These are phyloP conservation scores for Sebastes cheni DNA, from an alignment of 2,797 vertebrate species.

Conservation along the genomic window DNA sequence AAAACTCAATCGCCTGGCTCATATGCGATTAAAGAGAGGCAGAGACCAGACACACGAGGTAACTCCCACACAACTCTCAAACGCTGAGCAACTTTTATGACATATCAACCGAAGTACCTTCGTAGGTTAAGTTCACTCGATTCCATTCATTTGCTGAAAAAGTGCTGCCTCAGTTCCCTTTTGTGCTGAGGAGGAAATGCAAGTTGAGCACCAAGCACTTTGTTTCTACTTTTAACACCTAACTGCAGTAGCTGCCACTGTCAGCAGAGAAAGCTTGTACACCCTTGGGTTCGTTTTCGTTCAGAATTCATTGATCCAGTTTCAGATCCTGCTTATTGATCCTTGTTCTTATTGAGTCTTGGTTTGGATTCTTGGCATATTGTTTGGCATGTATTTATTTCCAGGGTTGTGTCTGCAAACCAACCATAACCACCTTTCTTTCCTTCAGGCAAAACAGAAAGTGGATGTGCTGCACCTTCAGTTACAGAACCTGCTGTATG, in stretches of 20 bases:
- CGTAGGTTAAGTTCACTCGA: neutral
- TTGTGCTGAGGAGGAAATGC: constrained; percentile 38
- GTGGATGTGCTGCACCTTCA: constrained; percentile 96
- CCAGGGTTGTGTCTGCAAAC: neutral
- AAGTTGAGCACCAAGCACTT: constrained; percentile 8
- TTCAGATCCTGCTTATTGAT: neutral
- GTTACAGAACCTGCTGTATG: constrained; percentile 97
- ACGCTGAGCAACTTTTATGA: neutral
- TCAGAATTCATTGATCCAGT: neutral
- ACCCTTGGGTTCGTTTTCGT: neutral
- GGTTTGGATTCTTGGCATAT: neutral
- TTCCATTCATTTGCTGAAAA: constrained; percentile 17
- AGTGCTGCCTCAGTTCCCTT: constrained; percentile 19
- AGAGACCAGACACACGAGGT: constrained; percentile 99
- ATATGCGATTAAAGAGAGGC: constrained; percentile 94
- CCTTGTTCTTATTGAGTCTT: neutral
- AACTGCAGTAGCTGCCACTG: constrained; percentile 16
- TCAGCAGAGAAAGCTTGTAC: constrained; percentile 3
- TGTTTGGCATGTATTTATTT: neutral
- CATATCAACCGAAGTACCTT: neutral
- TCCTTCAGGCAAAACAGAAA: constrained; percentile 92
- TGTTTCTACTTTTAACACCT: constrained; percentile 19
- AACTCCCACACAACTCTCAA: neutral
- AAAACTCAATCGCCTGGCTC: constrained; percentile 96
- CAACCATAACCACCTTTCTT: neutral